phyloP scores from a whole-genome alignment of 2,113 vertebrate species.

The Burhinus bistriatus region DNA sequence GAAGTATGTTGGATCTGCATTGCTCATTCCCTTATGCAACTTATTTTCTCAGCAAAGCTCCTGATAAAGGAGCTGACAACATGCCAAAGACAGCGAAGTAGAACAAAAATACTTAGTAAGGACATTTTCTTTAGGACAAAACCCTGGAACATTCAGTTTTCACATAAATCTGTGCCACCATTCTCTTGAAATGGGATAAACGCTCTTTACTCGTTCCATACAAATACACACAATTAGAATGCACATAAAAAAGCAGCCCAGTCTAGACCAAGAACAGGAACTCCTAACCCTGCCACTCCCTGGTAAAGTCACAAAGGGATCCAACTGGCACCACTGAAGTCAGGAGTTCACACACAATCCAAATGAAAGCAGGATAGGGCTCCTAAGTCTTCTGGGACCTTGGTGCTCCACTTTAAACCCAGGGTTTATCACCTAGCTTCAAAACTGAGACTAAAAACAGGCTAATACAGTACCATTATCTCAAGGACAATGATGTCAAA shows the following conservation, averaged over 20 bases:
- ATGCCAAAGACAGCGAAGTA: slow-evolving; percentile 4
- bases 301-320: neutral
- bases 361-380: neutral
- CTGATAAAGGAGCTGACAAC: slow-evolving; percentile 5
- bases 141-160: neutral
- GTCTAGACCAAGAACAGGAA: slow-evolving; percentile 35
- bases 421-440: neutral
- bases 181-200: slow-evolving; percentile 8
- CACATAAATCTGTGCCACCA: slow-evolving; percentile 16
- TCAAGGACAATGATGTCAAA: neutral
- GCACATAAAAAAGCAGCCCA: neutral
- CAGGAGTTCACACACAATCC: neutral
- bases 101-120: slow-evolving; percentile 19
- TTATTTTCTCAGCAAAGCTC: slow-evolving; percentile 4
- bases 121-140: slow-evolving; percentile 25
- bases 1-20: neutral
- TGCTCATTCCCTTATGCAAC: neutral
- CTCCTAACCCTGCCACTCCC: slow-evolving; percentile 17
- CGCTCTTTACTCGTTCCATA: neutral
- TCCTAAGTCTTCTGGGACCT: neutral
- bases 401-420: neutral
- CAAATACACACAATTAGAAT: neutral
- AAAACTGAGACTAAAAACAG: neutral
- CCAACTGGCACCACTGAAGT: neutral
- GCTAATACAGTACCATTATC: neutral